Base-by-base conservation (phyloP, 2,113 vertebrate species). In the Megaleporinus macrocephalus region DNA sequence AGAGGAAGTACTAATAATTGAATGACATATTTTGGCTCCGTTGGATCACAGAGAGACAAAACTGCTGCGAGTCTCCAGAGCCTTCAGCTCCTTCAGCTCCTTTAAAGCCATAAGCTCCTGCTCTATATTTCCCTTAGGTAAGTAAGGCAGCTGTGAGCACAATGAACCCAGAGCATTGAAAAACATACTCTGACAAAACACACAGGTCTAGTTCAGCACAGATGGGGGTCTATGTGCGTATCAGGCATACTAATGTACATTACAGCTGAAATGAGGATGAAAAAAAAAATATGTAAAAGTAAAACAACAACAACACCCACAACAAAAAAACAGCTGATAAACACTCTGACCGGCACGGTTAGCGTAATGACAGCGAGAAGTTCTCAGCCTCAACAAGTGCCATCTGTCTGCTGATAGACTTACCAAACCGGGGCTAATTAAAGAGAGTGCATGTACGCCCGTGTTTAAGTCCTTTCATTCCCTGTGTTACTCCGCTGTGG, bases 361-460 rank as follows among this genome's bases (percentile, higher is more conserved):
- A 73, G 68, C 73, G n/a, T 79, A 86, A 79, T 68, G 78, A 84
- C 73, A 86, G 72, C 73, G 79, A 63, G 44, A 3, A 53, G 36
- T 83, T 33, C 81, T 88, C 84, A 84, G 88, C 89, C 88, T 86
- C 81, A 90, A 84, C 77, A 78, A 83, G 86, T 86, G 83, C 87
- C 88, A 89, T 91, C 84, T 88, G 86, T 91, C 87, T 88, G 86
- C 87, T 90, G 84, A 88, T 86, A 87, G 89, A 90, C 82, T 80
- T 86, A 91, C 83, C 77, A 74, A 78, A 74, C 68, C 41, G 61
- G 75, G 68, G 82, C 81, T 80, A 89, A 91, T 91, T 87, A 90
- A 91, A 88, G 84, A 82, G 47, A 33, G 80, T 29, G 77, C 30
- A 72, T 30, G 20, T 61, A 44, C 63, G 73, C 27, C n/a, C 51